Evolutionary conservation across 1,140 invertebrate species (phyloP).

Genomic region (Tetranychus urticae): DNA sequence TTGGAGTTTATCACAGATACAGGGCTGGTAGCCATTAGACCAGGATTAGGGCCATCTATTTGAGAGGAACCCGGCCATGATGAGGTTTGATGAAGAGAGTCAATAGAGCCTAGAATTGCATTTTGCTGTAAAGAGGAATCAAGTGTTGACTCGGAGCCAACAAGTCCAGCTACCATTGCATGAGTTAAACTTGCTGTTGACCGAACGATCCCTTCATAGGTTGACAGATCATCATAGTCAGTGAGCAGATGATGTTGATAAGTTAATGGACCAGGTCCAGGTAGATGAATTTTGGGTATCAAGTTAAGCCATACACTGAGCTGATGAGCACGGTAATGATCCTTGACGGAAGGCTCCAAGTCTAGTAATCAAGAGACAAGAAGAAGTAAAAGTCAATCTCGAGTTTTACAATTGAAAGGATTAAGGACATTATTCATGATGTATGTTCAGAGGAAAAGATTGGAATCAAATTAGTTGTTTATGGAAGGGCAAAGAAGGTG

Average conservation of each 20-base stretch:
- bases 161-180: neutral
- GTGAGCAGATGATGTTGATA: slow-evolving; percentile 48
- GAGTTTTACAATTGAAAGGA: no score
- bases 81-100: no score
- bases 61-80: no score
- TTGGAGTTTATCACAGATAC: neutral
- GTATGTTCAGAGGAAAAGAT: no score
- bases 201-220: slow-evolving; percentile 24
- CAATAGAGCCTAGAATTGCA: neutral
- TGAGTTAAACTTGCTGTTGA: neutral
- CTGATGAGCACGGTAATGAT: slow-evolving; percentile 79
- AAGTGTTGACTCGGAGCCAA: no score
- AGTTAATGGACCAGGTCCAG: slow-evolving; percentile 2
- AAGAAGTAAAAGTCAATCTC: neutral
- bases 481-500: no score
- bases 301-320: slow-evolving; percentile 86
- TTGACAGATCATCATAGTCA: slow-evolving; percentile 25
- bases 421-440: no score
- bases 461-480: no score
- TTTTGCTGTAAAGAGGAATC: neutral
- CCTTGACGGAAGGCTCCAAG: slow-evolving; percentile 44
- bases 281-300: slow-evolving; percentile 63
- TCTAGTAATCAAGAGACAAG: neutral
- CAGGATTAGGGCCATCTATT: no score
- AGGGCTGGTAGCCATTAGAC: neutral